Conservation (phyloP, 1,140 invertebrate genomes). For the Micrasema minimum region DNA sequence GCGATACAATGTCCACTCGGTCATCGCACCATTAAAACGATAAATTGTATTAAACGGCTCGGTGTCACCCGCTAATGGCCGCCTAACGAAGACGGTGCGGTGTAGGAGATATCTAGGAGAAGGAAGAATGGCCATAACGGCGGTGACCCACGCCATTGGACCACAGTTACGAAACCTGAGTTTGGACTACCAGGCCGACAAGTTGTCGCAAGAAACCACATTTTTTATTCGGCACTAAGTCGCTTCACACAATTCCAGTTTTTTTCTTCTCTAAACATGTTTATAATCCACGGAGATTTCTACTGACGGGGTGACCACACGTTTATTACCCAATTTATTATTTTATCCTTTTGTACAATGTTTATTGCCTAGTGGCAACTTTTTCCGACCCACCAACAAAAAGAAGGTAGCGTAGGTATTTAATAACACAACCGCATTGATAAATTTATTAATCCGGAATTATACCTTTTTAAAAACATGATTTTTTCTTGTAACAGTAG, state of each 20-base stretch:
- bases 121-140: slow-evolving; percentile 36
- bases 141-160: slow-evolving; percentile 33
- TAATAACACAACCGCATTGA: too few species aligned
- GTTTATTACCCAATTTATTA: too few species aligned
- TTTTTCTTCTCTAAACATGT: slow-evolving; percentile 26
- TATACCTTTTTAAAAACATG: too few species aligned
- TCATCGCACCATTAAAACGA: slow-evolving; percentile 32
- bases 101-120: slow-evolving; percentile 22
- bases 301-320: slow-evolving; percentile 20
- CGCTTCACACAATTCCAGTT: slow-evolving; percentile 42
- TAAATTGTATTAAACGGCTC: slow-evolving; percentile 39
- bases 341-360: too few species aligned
- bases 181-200: slow-evolving; percentile 22
- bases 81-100: slow-evolving; percentile 35
- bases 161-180: slow-evolving; percentile 40
- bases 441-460: too few species aligned
- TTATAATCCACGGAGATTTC: slow-evolving; percentile 36
- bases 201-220: slow-evolving; percentile 48
- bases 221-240: slow-evolving; percentile 45
- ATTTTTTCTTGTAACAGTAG: too few species aligned
- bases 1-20: slow-evolving; percentile 23
- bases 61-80: slow-evolving; percentile 33
- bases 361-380: too few species aligned
- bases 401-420: too few species aligned
- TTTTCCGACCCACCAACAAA: too few species aligned